phyloP scores from a whole-genome alignment of 2,888 invertebrate genomes.

The Alitta virens region DNA sequence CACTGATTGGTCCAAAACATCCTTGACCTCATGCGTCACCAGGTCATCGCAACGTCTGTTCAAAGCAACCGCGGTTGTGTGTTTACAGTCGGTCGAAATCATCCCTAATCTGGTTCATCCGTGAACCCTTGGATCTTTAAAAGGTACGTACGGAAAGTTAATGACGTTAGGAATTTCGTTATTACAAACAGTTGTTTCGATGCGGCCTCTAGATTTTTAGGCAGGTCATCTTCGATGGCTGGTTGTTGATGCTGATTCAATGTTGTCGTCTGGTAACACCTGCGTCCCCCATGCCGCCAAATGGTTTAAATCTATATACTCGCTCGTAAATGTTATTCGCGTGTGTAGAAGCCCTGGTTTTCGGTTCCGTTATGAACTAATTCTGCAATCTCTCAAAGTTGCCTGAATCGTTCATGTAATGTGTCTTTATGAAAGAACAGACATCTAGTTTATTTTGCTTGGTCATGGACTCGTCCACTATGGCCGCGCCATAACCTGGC shows the following conservation, averaged over 20 bases:
- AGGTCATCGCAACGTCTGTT: constrained; percentile 6
- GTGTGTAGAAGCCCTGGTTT: no score
- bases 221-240: background rate
- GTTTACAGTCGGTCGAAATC: no score
- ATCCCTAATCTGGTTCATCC: constrained; percentile 1
- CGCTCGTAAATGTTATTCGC: no score
- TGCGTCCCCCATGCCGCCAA: constrained; percentile 7
- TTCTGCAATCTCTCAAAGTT: no score
- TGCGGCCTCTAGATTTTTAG: no score
- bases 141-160: background rate
- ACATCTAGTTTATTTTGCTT: background rate
- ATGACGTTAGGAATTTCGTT: background rate
- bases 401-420: no score
- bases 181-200: no score
- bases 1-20: constrained; percentile 10
- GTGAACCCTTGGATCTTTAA: background rate
- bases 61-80: background rate
- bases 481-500: background rate
- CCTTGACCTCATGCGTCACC: constrained; percentile 11
- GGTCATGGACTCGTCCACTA: background rate
- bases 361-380: no score
- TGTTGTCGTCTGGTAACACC: constrained; percentile 16
- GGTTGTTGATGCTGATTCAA: constrained; percentile 11
- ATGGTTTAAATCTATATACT: no score
- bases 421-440: no score